phyloP scores from a whole-genome alignment of 2,888 invertebrate genomes.

The Eudiplozoon nipponicum region DNA sequence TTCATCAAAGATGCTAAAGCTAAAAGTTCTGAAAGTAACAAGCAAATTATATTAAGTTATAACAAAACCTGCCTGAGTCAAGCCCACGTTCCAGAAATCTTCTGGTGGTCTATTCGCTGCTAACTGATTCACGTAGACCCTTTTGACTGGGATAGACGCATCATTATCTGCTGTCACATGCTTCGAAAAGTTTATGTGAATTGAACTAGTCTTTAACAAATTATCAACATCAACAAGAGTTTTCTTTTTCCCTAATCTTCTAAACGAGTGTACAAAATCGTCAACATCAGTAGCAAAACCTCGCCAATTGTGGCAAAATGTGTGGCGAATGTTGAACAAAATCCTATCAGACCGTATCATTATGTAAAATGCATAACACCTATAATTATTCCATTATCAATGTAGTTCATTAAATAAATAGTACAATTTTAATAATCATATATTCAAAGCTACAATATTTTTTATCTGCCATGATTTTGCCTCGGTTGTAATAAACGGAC shows the following conservation, averaged over 20 bases:
- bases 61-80: background rate
- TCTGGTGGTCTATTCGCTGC: conserved; percentile 7
- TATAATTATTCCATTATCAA: no score
- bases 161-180: background rate
- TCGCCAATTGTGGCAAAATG: no score
- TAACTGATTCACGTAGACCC: conserved; percentile 6
- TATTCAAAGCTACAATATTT: no score
- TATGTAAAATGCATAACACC: no score
- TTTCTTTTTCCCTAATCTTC: background rate
- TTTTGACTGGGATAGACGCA: conserved; percentile 3
- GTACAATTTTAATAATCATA: no score
- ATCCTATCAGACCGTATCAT: no score
- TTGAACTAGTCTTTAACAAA: background rate
- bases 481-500: no score
- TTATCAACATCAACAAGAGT: background rate
- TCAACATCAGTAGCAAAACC: background rate
- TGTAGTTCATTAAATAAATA: no score
- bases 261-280: background rate
- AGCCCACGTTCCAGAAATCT: conserved; percentile 10
- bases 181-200: background rate
- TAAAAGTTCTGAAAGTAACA: background rate
- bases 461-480: no score
- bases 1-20: no score
- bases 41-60: background rate
- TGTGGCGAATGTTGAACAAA: no score